These are phyloP conservation scores for Quadroppia sp. DNA, from an alignment of 2,888 invertebrate species.

Conservation along the genomic window DNA sequence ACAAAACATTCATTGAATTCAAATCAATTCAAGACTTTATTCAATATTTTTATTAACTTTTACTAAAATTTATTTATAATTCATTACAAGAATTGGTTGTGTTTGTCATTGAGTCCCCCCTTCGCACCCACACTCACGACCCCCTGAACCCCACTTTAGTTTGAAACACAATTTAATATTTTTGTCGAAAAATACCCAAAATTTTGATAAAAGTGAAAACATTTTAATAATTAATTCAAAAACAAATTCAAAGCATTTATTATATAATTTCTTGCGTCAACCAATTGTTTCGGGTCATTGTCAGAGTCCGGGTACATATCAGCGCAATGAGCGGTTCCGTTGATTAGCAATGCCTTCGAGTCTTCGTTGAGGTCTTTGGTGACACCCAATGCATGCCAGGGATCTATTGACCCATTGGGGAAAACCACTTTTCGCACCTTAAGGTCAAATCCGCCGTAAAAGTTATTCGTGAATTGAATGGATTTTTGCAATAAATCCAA, in stretches of 20 bases:
- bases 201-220: too few relatives aligned
- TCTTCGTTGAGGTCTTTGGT: slow-evolving; percentile 51
- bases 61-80: too few relatives aligned
- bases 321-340: slow-evolving; percentile 79
- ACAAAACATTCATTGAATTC: too few relatives aligned
- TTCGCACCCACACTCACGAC: too few relatives aligned
- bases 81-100: too few relatives aligned
- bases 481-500: slow-evolving; percentile 61
- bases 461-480: slow-evolving; percentile 65
- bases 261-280: slow-evolving; percentile 65
- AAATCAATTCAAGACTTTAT: too few relatives aligned
- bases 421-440: slow-evolving; percentile 70
- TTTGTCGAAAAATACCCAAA: too few relatives aligned
- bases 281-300: slow-evolving; percentile 65
- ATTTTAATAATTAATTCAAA: too few relatives aligned
- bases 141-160: too few relatives aligned
- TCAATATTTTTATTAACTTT: too few relatives aligned
- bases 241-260: slow-evolving; percentile 47
- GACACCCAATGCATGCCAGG: slow-evolving; percentile 58
- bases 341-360: slow-evolving; percentile 54
- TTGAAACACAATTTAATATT: too few relatives aligned
- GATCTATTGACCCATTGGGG: slow-evolving; percentile 81
- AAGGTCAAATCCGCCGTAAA: slow-evolving; percentile 70
- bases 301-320: slow-evolving; percentile 77
- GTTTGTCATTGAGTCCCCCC: too few relatives aligned